Evolutionary conservation across 2,888 invertebrate genomes (phyloP).

Genomic region (Diarsia brunnea): DNA sequence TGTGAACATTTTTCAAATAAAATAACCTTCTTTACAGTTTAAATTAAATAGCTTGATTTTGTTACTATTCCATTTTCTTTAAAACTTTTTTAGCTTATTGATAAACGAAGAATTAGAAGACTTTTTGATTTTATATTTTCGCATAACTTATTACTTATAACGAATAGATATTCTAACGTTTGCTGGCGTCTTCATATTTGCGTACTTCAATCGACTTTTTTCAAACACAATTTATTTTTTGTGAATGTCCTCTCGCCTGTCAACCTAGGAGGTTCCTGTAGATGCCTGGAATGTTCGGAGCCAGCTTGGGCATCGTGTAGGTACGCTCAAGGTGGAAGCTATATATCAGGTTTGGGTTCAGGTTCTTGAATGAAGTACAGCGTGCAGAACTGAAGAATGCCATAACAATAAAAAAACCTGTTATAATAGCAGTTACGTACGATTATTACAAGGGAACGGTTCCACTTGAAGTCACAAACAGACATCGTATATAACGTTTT

Average conservation of each 20-base stretch:
- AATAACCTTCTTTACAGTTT: neutral
- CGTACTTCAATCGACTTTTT: neutral
- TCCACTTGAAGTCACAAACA: constrained; percentile 56
- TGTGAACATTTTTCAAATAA: constrained; percentile 14
- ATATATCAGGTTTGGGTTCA: neutral
- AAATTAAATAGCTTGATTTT: neutral
- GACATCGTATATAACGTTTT: constrained; percentile 54
- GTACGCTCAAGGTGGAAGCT: neutral
- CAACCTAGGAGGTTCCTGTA: no score
- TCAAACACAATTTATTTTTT: neutral
- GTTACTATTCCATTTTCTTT: neutral
- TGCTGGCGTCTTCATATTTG: neutral
- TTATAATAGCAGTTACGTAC: constrained; percentile 30
- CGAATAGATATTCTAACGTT: neutral
- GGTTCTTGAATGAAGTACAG: neutral
- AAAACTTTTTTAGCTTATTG: neutral
- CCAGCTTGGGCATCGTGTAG: no score
- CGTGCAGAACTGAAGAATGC: constrained; percentile 19
- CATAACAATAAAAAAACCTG: constrained; percentile 23
- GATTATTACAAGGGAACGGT: constrained; percentile 35
- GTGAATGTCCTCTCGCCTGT: no score
- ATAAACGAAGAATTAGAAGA: no score
- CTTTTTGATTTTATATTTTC: neutral
- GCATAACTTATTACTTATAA: neutral
- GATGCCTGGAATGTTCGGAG: no score